Percentiles rank a stretch among this genome's conserved stretches.
Evolutionary conservation across 1,140 invertebrate genomes (phyloP).

Genomic region (Lamellibrachia luymesi): DNA sequence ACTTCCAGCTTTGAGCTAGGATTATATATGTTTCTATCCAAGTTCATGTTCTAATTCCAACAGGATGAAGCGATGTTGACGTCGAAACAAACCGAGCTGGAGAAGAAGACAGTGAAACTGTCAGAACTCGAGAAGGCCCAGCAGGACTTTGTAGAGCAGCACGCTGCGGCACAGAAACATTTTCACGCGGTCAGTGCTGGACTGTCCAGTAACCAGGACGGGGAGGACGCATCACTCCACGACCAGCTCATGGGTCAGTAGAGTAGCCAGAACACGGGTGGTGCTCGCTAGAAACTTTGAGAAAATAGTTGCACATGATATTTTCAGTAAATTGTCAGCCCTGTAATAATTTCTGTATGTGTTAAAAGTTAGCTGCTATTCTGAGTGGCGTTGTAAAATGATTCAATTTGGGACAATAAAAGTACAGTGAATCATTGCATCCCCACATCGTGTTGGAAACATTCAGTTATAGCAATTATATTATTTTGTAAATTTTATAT

Average conservation of each 20-base stretch:
- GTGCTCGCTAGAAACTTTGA: not conserved
- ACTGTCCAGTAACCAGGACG: constrained; percentile 74
- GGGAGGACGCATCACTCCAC: constrained; percentile 80
- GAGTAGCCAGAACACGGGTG: not conserved
- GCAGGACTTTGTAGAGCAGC: constrained; percentile 67
- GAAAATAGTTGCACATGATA: not conserved
- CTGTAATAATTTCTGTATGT: not conserved
- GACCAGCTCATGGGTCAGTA: constrained; percentile 79
- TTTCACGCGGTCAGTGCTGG: constrained; percentile 83
- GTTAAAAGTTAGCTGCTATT: constrained; percentile 15
- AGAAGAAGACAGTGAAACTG: constrained; percentile 69
- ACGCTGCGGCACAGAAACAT: constrained; percentile 73
- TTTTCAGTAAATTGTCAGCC: not conserved
- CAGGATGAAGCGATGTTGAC: constrained; percentile 67
- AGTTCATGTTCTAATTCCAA: not conserved
- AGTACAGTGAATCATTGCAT: not conserved
- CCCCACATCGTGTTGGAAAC: not conserved
- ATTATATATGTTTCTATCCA: not conserved
- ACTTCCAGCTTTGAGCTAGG: not conserved
- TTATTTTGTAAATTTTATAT: no score
- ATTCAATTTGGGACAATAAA: not conserved
- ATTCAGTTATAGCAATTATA: not conserved
- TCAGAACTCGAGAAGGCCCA: constrained; percentile 71
- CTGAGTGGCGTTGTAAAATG: not conserved
- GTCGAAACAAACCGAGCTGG: constrained; percentile 68